A percentile compares a stretch with the other conserved stretches of the same genome.
Evolutionary conservation across 2,797 vertebrate genomes (phyloP).

Genomic region (Diplodus puntazzo): DNA sequence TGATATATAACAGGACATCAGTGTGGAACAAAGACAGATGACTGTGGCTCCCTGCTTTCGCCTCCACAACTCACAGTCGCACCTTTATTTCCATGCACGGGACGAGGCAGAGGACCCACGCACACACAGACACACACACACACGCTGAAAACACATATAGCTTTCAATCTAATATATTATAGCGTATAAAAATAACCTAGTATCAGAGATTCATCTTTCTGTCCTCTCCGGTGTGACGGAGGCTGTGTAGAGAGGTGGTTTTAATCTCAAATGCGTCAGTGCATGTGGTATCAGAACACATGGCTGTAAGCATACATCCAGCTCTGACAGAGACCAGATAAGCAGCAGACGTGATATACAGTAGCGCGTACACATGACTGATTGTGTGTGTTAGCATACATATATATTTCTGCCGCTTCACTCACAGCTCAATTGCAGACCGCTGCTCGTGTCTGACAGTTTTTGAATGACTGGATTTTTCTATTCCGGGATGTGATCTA

Average conservation of each 20-base stretch:
- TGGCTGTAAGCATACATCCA: conserved; percentile 50
- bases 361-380: conserved; percentile 8
- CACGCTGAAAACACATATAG: not conserved
- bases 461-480: conserved; percentile 7
- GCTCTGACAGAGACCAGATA: conserved; percentile 47
- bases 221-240: conserved; percentile 44
- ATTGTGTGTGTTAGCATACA: conserved; percentile 1
- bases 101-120: conserved; percentile 37
- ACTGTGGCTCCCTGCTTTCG: conserved; percentile 71
- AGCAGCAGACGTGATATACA: conserved; percentile 22
- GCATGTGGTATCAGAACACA: conserved; percentile 57
- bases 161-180: conserved; percentile 19
- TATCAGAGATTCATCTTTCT: conserved; percentile 56
- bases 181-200: conserved; percentile 19
- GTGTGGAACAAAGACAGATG: conserved; percentile 85
- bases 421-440: conserved; percentile 24
- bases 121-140: conserved; percentile 15
- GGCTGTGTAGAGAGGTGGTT: conserved; percentile 49
- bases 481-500: conserved; percentile 3
- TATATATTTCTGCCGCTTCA: conserved; percentile 10
- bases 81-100: conserved; percentile 68
- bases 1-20: conserved; percentile 86
- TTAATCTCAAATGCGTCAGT: conserved; percentile 68
- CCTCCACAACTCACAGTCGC: conserved; percentile 65
- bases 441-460: conserved; percentile 17